These are phyloP conservation scores for Dicrurus megarhynchus DNA, from an alignment of 2,113 vertebrate genomes.

Conservation along the genomic window DNA sequence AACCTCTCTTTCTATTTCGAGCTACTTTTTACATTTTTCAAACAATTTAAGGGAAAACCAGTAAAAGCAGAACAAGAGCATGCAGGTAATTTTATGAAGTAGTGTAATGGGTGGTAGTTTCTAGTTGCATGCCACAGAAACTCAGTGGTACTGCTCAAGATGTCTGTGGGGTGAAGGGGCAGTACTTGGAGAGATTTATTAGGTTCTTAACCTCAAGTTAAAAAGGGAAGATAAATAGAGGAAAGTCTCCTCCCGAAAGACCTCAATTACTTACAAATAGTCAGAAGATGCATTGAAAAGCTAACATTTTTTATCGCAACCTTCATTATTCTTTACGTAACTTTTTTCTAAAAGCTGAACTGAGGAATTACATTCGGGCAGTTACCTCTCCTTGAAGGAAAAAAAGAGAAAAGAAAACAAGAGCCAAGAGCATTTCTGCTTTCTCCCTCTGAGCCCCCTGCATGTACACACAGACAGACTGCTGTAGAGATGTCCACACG, in stretches of 20 bases:
- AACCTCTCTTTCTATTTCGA: neutral
- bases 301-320: neutral
- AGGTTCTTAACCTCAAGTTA: neutral
- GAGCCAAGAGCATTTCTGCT: neutral
- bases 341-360: neutral
- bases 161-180: neutral
- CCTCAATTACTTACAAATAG: neutral
- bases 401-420: neutral
- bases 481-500: rapidly evolving
- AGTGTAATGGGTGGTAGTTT: neutral
- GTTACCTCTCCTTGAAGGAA: neutral
- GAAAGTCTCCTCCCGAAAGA: neutral
- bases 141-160: neutral
- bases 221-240: neutral
- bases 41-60: neutral
- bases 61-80: neutral
- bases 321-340: neutral
- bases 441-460: neutral
- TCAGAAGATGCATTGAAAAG: neutral
- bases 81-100: neutral
- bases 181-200: conserved; percentile 23
- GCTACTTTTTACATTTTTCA: neutral
- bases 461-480: neutral
- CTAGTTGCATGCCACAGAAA: neutral
- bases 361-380: neutral